phyloP scores from a whole-genome alignment of 2,888 invertebrate species.

The Lasioglossum villosulum region DNA sequence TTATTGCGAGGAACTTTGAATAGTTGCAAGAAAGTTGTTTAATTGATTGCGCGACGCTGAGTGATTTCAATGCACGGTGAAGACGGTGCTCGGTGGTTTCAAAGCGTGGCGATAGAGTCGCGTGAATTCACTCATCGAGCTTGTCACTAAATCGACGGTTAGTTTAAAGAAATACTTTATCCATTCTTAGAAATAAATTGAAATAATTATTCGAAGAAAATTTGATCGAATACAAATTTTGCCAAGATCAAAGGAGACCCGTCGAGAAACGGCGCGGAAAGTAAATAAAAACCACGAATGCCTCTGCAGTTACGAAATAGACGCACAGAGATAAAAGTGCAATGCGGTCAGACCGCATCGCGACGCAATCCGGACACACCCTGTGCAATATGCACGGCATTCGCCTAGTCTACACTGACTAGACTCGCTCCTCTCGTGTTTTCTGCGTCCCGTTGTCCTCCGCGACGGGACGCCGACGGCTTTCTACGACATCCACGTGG shows the following conservation, averaged over 20 bases:
- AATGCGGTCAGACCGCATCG: slow-evolving; percentile 54
- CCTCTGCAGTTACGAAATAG: slow-evolving; percentile 39
- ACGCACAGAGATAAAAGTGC: slow-evolving; percentile 42
- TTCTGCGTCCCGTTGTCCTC: slow-evolving; percentile 32
- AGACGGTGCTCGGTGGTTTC: background rate
- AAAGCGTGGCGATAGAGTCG: background rate
- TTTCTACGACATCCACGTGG: slow-evolving; percentile 35
- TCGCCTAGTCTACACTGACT: slow-evolving; percentile 33
- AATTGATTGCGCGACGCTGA: background rate
- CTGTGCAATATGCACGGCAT: slow-evolving; percentile 49
- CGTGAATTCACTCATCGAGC: background rate
- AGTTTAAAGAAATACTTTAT: background rate
- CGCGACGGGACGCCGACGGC: background rate
- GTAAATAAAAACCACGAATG: background rate
- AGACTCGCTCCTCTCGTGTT: background rate
- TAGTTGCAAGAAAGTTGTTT: too few relatives aligned
- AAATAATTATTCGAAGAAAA: too few relatives aligned
- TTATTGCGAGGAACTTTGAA: too few relatives aligned
- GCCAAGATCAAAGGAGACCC: background rate
- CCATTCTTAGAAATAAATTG: background rate
- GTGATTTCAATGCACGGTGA: background rate
- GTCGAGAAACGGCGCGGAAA: background rate
- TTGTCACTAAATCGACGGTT: background rate
- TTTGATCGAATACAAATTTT: too few relatives aligned
- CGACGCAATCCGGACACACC: slow-evolving; percentile 53